phyloP scores from a whole-genome alignment of 2,888 invertebrate species.

The Tipula vernalis region DNA sequence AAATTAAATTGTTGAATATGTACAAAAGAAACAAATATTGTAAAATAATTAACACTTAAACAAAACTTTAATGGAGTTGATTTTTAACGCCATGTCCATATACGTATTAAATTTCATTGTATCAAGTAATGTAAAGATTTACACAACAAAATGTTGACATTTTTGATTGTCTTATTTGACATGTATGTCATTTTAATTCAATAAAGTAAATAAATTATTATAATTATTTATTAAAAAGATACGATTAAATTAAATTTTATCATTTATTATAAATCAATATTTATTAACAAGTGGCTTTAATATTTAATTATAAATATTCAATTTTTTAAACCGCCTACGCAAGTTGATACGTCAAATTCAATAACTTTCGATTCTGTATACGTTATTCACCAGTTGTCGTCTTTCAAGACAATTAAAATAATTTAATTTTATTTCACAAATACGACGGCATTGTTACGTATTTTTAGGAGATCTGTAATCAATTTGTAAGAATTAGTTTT shows the following conservation, averaged over 20 bases:
- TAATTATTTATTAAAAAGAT: not conserved
- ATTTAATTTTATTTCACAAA: not conserved
- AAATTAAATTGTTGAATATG: not conserved
- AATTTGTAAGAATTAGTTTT: not conserved
- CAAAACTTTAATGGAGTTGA: not conserved
- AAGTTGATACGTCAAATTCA: not conserved
- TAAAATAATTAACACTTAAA: not conserved
- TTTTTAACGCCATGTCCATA: not conserved
- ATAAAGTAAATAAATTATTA: not conserved
- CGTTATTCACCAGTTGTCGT: not conserved
- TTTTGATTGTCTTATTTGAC: not conserved
- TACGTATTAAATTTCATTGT: not conserved
- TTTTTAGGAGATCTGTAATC: not conserved
- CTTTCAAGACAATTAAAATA: not conserved
- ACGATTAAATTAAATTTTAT: not conserved
- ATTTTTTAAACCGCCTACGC: not conserved
- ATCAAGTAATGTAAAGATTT: not conserved
- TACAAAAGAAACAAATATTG: not conserved
- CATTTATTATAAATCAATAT: not conserved
- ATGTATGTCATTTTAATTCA: not conserved
- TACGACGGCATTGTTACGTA: not conserved
- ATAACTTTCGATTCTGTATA: not conserved
- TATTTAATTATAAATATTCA: not conserved
- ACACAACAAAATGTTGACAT: not conserved
- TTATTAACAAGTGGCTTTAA: not conserved